Conservation (phyloP, 2,888 invertebrate species). For the Tiphia femorata region DNA sequence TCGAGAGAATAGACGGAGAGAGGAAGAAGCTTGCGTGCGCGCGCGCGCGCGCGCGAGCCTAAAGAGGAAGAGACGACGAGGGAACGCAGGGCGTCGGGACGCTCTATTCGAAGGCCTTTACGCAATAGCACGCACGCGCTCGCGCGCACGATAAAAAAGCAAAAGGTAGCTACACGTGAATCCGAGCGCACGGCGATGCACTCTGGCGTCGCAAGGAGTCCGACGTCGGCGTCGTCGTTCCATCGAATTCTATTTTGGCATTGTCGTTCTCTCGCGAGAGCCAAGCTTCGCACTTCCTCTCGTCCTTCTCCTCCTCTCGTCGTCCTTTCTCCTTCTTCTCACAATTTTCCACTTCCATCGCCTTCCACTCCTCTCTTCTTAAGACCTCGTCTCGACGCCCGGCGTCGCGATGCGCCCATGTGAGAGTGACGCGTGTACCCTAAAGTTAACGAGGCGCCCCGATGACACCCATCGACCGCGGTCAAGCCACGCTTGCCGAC, state of each 20-base stretch:
- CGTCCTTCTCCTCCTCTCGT: background rate
- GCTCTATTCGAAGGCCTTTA: background rate
- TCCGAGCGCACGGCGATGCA: background rate
- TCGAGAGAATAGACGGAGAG: background rate
- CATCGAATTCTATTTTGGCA: conserved; percentile 17
- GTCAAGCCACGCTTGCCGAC: background rate
- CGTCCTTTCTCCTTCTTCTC: background rate
- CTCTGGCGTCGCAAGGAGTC: background rate
- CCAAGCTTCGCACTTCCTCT: no score
- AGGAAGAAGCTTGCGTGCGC: background rate
- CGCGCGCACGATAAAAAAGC: background rate
- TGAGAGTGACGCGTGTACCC: no score
- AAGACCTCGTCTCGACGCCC: no score
- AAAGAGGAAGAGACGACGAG: no score
- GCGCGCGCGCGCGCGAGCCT: background rate
- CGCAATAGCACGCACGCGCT: conserved; percentile 1
- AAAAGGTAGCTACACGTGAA: conserved; percentile 10
- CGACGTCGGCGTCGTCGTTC: background rate
- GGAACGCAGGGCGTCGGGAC: background rate
- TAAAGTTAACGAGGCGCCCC: background rate
- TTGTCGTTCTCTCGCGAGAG: no score
- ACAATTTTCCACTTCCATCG: no score
- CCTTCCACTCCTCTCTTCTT: no score
- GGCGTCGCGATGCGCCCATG: no score
- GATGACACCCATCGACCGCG: background rate